These are phyloP conservation scores for Beroe forskalii DNA, from an alignment of 37 sponge, comb jelly and placozoan genomes.

Conservation along the genomic window DNA sequence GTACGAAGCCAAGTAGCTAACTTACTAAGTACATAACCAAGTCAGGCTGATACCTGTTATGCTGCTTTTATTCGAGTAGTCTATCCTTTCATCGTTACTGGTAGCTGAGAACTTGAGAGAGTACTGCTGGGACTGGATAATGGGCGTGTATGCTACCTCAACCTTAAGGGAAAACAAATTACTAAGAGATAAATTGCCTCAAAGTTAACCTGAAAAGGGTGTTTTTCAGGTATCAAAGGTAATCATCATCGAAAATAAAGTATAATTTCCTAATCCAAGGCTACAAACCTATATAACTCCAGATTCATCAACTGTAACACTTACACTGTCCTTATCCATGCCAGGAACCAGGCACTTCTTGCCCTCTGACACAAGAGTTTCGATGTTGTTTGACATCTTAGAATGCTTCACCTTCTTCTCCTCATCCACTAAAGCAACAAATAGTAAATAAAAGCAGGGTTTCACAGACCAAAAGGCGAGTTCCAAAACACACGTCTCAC, in stretches of 20 bases:
- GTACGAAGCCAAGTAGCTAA: too few species aligned
- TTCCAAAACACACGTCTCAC: too few species aligned
- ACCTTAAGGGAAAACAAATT: conserved; percentile 68
- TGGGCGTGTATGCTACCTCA: conserved; percentile 89
- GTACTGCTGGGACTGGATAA: conserved; percentile 89
- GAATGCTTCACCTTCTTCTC: conserved; percentile 84
- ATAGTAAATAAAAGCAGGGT: neutral
- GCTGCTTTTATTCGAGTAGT: conserved; percentile 87
- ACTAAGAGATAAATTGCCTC: too few species aligned
- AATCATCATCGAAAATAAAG: too few species aligned
- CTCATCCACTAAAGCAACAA: conserved; percentile 17
- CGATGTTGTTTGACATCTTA: conserved; percentile 80
- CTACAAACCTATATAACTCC: too few species aligned
- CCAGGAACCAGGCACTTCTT: conserved; percentile 78
- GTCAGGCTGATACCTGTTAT: conserved; percentile 16
- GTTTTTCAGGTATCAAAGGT: too few species aligned
- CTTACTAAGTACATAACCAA: too few species aligned
- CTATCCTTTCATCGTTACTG: conserved; percentile 81
- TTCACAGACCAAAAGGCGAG: too few species aligned
- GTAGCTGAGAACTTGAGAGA: conserved; percentile 81
- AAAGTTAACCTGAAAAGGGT: too few species aligned
- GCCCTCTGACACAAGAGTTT: conserved; percentile 70
- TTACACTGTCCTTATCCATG: conserved; percentile 78
- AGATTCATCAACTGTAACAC: too few species aligned
- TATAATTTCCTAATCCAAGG: too few species aligned